phyloP scores from a whole-genome alignment of 2,113 vertebrate species.

The Cyprinus carpio region DNA sequence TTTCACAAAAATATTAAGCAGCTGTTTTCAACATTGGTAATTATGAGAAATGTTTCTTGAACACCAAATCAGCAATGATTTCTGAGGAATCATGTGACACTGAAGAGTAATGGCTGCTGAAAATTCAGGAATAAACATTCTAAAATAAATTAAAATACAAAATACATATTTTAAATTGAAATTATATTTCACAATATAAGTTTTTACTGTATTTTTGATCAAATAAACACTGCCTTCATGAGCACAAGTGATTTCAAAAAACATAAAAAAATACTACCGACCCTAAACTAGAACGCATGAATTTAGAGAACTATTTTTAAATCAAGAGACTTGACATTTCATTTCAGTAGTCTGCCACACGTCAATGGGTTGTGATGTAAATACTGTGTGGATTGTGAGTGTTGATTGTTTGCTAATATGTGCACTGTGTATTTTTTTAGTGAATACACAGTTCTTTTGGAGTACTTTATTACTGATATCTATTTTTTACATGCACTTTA shows the following conservation, averaged over 20 bases:
- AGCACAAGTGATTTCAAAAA: not conserved
- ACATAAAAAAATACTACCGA: not conserved
- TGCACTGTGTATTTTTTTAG: not conserved
- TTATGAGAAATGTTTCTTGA: no score
- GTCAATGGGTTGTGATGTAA: constrained; percentile 12
- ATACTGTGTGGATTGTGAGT: constrained; percentile 20
- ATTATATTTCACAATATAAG: no score
- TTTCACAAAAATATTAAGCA: not conserved
- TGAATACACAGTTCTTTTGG: not conserved
- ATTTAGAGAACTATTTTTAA: not conserved
- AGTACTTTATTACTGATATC: not conserved
- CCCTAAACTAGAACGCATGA: not conserved
- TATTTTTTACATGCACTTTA: not conserved
- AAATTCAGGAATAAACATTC: not conserved
- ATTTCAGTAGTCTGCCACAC: constrained; percentile 3
- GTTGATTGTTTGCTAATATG: constrained; percentile 12
- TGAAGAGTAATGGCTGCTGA: not conserved
- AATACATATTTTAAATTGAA: no score
- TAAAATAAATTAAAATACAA: no score
- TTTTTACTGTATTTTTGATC: no score
- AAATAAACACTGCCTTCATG: no score
- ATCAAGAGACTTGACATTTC: not conserved
- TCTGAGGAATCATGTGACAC: not conserved
- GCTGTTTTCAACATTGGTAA: not conserved
- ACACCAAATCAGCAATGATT: not conserved